phyloP scores from a whole-genome alignment of 2,113 vertebrate species.

The Lucifuga dentata region DNA sequence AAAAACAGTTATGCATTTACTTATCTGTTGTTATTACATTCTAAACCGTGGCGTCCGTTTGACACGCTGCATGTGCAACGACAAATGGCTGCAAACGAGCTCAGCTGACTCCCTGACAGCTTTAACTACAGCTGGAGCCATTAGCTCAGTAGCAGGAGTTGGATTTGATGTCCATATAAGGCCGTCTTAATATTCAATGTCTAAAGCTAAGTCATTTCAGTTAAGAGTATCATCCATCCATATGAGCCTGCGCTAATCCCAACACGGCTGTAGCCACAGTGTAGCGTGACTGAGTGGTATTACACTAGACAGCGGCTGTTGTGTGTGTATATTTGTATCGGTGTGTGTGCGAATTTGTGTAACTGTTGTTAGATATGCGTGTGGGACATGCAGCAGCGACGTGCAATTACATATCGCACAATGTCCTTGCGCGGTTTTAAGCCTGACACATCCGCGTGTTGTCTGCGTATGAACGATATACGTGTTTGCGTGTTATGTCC shows the following conservation, averaged over 20 bases:
- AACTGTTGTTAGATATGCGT: not conserved
- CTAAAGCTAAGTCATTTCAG: slow-evolving; percentile 61
- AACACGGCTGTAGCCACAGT: slow-evolving; percentile 46
- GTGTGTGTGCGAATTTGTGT: not conserved
- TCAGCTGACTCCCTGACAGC: not conserved
- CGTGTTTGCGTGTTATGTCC: too few species aligned
- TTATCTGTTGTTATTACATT: too few species aligned
- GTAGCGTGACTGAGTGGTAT: slow-evolving; percentile 62
- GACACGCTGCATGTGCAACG: not conserved
- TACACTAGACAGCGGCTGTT: slow-evolving; percentile 45
- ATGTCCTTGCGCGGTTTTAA: not conserved
- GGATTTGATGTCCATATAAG: slow-evolving; percentile 54
- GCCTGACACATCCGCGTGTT: not conserved
- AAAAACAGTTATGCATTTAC: not conserved
- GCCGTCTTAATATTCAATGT: slow-evolving; percentile 50
- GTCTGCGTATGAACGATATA: not conserved
- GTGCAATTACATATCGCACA: slow-evolving; percentile 18
- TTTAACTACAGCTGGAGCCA: slow-evolving; percentile 31
- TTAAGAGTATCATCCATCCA: slow-evolving; percentile 64
- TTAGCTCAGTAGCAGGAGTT: slow-evolving; percentile 43
- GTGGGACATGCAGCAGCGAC: not conserved
- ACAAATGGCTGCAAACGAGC: slow-evolving; percentile 9
- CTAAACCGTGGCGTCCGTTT: not conserved
- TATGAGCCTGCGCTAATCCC: slow-evolving; percentile 63
- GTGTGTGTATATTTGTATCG: slow-evolving; percentile 44